phyloP scores from a whole-genome alignment of 2,113 vertebrate genomes.

The Pygoscelis antarcticus region DNA sequence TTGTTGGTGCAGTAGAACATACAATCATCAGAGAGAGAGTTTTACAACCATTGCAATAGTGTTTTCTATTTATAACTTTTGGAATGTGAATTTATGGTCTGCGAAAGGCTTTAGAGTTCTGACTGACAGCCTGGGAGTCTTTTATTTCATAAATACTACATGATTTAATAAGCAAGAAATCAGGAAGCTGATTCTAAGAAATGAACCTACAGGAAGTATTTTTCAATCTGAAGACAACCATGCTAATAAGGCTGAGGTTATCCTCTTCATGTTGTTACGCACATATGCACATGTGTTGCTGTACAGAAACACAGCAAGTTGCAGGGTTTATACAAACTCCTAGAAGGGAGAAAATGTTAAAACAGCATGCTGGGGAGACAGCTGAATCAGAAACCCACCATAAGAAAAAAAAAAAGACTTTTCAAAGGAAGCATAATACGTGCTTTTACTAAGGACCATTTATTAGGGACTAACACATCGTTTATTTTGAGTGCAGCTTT shows the following conservation, averaged over 20 bases:
- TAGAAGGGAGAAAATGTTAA: not conserved
- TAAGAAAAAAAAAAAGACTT: conserved; percentile 5
- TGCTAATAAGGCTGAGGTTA: not conserved
- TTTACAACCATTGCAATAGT: conserved; percentile 30
- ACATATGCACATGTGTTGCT: not conserved
- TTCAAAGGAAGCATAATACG: conserved; percentile 21
- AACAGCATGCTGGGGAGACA: not conserved
- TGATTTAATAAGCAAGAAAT: conserved; percentile 48
- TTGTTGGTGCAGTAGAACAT: conserved; percentile 31
- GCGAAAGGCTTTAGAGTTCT: conserved; percentile 40
- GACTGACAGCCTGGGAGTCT: conserved; percentile 47
- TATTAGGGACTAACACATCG: conserved; percentile 53
- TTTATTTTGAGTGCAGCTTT: conserved; percentile 50
- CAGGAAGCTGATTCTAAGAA: conserved; percentile 20
- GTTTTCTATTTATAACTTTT: conserved; percentile 52
- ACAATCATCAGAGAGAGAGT: not conserved
- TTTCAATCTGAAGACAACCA: not conserved
- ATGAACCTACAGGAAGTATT: conserved; percentile 8
- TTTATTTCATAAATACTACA: conserved; percentile 29
- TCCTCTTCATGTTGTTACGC: not conserved
- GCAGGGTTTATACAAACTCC: not conserved
- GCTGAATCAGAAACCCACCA: not conserved
- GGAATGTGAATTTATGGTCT: conserved; percentile 64
- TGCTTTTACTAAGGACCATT: conserved; percentile 26
- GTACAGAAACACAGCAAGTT: not conserved